Evolutionary conservation across 1,140 invertebrate genomes (phyloP).

Genomic region (Paramacrobiotus metropolitanus): DNA sequence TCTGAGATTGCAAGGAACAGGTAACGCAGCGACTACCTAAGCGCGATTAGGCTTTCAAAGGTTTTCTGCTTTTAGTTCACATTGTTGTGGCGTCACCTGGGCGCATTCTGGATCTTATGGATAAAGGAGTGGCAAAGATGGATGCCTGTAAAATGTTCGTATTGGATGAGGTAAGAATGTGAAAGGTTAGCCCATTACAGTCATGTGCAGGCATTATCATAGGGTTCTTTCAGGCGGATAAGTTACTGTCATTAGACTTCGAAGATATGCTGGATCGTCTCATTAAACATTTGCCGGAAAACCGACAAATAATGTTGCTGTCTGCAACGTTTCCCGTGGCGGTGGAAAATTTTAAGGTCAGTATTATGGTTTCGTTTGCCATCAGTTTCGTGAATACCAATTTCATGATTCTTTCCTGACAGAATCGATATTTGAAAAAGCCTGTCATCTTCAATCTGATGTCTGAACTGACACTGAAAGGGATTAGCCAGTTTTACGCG

Average conservation of each 20-base stretch:
- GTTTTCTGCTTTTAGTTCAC: conserved; percentile 42
- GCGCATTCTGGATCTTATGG: conserved; percentile 96
- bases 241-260: conserved; percentile 94
- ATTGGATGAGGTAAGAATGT: conserved; percentile 51
- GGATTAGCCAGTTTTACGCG: conserved; percentile 99
- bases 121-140: conserved; percentile 91
- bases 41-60: too few species aligned
- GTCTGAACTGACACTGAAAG: conserved; percentile 96
- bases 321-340: conserved; percentile 97
- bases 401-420: too few species aligned
- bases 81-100: conserved; percentile 97
- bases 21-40: too few species aligned
- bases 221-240: conserved; percentile 50
- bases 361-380: too few species aligned
- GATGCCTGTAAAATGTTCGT: conserved; percentile 87
- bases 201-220: neutral
- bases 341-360: conserved; percentile 92
- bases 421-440: conserved; percentile 60
- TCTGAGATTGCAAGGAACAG: conserved; percentile 94
- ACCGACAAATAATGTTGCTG: conserved; percentile 91
- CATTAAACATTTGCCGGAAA: conserved; percentile 70
- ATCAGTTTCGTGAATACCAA: too few species aligned
- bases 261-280: conserved; percentile 95
- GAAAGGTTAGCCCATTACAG: too few species aligned
- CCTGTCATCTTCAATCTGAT: conserved; percentile 99